These are phyloP conservation scores for Rhorus exstirpatorius DNA, from an alignment of 2,888 invertebrate genomes.

Conservation along the genomic window DNA sequence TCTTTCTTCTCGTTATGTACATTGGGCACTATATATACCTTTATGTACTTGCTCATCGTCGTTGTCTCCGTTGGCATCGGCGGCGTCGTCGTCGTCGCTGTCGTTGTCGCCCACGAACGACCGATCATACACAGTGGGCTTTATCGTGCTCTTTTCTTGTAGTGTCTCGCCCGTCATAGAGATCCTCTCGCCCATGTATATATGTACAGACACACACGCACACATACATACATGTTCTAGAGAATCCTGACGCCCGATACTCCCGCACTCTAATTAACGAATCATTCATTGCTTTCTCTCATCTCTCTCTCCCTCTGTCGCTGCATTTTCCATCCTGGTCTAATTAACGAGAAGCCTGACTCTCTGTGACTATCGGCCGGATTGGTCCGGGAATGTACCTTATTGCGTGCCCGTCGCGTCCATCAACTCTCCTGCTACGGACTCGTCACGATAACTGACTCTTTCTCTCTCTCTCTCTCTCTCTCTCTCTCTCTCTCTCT, in stretches of 20 bases:
- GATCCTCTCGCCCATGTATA: constrained; percentile 40
- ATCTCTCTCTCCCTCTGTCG: constrained; percentile 28
- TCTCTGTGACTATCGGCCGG: constrained; percentile 44
- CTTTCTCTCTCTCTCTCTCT: constrained; percentile 15
- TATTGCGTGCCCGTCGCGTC: constrained; percentile 19
- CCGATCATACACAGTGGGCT: constrained; percentile 82
- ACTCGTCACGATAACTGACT: background rate
- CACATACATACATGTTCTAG: background rate
- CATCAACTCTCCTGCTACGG: constrained; percentile 2
- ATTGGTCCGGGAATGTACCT: constrained; percentile 52
- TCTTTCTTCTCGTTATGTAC: constrained; percentile 26
- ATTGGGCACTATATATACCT: background rate
- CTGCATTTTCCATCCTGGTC: constrained; percentile 44
- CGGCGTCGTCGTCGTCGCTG: constrained; percentile 65
- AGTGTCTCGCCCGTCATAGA: constrained; percentile 51
- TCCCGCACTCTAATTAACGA: constrained; percentile 83
- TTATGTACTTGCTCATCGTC: constrained; percentile 9
- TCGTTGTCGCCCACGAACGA: constrained; percentile 76
- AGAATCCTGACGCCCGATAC: constrained; percentile 56
- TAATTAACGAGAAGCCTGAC: constrained; percentile 61
- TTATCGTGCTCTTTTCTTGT: constrained; percentile 82
- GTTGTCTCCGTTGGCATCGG: constrained; percentile 60
- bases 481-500: background rate
- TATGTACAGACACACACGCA: background rate
- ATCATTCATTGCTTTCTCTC: constrained; percentile 80